These are phyloP conservation scores for Oreohelix idahoensis DNA, from an alignment of 1,140 invertebrate genomes.

Conservation along the genomic window DNA sequence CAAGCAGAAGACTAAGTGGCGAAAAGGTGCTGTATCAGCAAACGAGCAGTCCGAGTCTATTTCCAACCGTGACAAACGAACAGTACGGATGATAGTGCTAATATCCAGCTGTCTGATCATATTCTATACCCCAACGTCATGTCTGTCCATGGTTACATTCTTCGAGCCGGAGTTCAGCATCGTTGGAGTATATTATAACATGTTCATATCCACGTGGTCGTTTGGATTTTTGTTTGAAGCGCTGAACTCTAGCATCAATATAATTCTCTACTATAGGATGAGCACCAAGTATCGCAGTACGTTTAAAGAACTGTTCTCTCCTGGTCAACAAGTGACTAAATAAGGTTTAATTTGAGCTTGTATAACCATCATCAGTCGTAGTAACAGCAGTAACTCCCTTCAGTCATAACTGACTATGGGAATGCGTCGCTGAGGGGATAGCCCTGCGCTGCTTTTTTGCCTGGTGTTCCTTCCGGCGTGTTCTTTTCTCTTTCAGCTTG, in stretches of 20 bases:
- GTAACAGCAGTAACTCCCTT: too few species aligned
- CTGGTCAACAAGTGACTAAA: too few species aligned
- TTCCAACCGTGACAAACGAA: not conserved
- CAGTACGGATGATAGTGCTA: not conserved
- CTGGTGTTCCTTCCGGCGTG: too few species aligned
- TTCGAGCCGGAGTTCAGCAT: not conserved
- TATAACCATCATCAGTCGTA: too few species aligned
- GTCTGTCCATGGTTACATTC: too few species aligned
- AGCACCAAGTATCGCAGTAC: conserved; percentile 12
- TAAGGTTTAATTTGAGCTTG: too few species aligned
- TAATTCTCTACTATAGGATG: conserved; percentile 14
- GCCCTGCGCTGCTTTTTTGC: too few species aligned
- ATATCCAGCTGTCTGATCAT: not conserved
- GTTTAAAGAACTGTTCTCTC: not conserved
- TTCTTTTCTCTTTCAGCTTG: too few species aligned
- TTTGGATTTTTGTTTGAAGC: not conserved
- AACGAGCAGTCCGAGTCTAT: not conserved
- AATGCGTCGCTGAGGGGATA: too few species aligned
- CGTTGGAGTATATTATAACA: not conserved
- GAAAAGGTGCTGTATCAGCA: not conserved
- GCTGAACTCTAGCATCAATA: conserved; percentile 22
- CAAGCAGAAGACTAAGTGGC: not conserved
- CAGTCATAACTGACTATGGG: too few species aligned
- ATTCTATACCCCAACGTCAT: not conserved
- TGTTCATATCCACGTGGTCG: too few species aligned